Evolutionary conservation across 2,888 invertebrate species (phyloP).

Genomic region (Pegoplata infirma): DNA sequence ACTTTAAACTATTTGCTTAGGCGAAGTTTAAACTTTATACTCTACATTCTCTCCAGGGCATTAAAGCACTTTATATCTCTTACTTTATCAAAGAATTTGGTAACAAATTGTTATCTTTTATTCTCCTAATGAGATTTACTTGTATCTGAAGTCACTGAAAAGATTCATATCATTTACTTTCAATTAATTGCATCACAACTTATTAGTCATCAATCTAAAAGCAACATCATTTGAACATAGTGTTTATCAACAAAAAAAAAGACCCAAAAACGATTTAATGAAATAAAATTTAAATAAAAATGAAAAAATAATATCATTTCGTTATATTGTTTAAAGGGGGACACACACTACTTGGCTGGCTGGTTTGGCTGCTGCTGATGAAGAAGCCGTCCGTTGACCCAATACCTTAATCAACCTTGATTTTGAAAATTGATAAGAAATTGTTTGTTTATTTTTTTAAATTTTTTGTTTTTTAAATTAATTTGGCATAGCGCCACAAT

Average conservation of each 20-base stretch:
- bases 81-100: no score
- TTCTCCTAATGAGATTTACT: constrained; percentile 77
- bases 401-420: constrained; percentile 64
- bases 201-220: constrained; percentile 77
- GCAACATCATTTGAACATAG: constrained; percentile 69
- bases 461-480: constrained; percentile 41
- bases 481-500: constrained; percentile 60
- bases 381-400: constrained; percentile 66
- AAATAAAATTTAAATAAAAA: constrained; percentile 9
- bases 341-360: background rate
- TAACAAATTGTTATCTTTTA: constrained; percentile 17
- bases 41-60: no score
- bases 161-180: constrained; percentile 75
- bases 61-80: no score
- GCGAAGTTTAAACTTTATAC: no score
- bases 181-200: constrained; percentile 75
- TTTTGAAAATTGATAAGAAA: constrained; percentile 62
- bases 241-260: constrained; percentile 30
- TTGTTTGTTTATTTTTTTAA: constrained; percentile 25
- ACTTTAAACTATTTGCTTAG: no score
- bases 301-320: constrained; percentile 4
- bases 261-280: constrained; percentile 24
- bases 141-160: constrained; percentile 76
- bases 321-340: background rate
- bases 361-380: constrained; percentile 54